Base-by-base conservation (phyloP, 1,140 invertebrate species). In the Laupala kohalensis region DNA sequence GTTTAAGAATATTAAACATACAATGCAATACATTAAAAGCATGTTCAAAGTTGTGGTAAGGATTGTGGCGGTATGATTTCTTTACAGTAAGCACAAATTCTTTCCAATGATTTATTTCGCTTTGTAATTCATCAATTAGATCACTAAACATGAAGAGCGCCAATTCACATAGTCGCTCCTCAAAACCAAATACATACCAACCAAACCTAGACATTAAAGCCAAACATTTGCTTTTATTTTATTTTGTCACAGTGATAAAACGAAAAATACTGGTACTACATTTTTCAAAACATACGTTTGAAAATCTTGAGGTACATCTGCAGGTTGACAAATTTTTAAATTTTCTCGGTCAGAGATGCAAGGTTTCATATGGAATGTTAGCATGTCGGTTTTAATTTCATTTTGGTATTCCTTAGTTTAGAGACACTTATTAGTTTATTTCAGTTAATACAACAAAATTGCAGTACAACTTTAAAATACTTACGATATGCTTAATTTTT, bases 41-140 rank as follows among this genome's bases (percentile, higher is more conserved):
- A 74, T 87, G 86, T 29, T 85, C 82, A 4, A 84, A 84, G 76
- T 86, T 86, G 74, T 87, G 86, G 74, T 86, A 87, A 0, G 84
- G 83, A 73, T 84, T 85, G 64, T 76, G 74, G 74, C 78, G 69
- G 75, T 87, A 87, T 30, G 81, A 81, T 67, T 80, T 78, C 26
- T 83, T 77, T 1, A 84, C 78, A 6, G 83, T 81, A 4, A 86
- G 74, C 5, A 83, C 77, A 74, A 86, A 86, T 69, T 78, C 72
- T 24, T 76, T 53, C 37, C 37, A 53, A 4, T 53, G 9, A 9
- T 53, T 9, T 53, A 53, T 13, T 53, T 53, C 37, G 9, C 9
- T 13, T 19, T 53, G 37, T 4, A 53, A 53, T 53, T 53, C 37
- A 53, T 53, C 37, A 53, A 53, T 53, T 53, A 53, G 19, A 13